Conservation (phyloP, 1,140 invertebrate species). For the Papilio xuthus region DNA sequence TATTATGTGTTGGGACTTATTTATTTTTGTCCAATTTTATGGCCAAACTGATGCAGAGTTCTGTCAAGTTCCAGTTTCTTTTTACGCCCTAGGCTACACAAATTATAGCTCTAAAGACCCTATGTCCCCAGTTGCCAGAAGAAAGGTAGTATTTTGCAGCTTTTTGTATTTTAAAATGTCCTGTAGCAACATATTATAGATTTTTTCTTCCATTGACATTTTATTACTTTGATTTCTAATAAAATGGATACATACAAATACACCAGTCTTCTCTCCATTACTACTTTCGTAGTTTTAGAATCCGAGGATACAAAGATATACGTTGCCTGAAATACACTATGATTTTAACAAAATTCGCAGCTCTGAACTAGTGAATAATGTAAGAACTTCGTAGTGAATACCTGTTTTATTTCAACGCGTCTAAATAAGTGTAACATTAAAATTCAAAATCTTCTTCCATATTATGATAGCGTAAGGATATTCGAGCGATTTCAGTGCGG, state of each 20-base stretch:
- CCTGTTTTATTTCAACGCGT: too few species aligned
- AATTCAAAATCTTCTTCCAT: conserved; percentile 48
- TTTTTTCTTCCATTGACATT: not conserved
- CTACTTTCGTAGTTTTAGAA: too few species aligned
- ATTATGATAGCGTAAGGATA: conserved; percentile 52
- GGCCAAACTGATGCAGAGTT: not conserved
- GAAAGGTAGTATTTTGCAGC: not conserved
- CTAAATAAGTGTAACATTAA: not conserved
- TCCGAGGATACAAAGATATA: too few species aligned
- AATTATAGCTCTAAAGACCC: not conserved
- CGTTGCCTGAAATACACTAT: too few species aligned
- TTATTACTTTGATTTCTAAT: too few species aligned
- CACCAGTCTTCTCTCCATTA: too few species aligned
- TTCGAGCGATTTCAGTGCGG: conserved; percentile 65
- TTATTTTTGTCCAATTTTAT: not conserved
- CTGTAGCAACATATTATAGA: not conserved
- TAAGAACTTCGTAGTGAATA: too few species aligned
- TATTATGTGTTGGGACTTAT: too few species aligned
- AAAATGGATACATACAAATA: too few species aligned
- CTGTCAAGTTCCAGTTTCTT: not conserved
- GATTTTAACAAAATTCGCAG: too few species aligned
- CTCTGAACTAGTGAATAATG: too few species aligned
- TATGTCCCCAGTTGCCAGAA: not conserved
- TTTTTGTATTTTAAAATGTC: not conserved
- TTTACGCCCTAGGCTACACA: not conserved